Evolutionary conservation across 2,888 invertebrate genomes (phyloP), one percentile per base, ranked within the genome.

Genomic region (Drosophila monieri): DNA sequence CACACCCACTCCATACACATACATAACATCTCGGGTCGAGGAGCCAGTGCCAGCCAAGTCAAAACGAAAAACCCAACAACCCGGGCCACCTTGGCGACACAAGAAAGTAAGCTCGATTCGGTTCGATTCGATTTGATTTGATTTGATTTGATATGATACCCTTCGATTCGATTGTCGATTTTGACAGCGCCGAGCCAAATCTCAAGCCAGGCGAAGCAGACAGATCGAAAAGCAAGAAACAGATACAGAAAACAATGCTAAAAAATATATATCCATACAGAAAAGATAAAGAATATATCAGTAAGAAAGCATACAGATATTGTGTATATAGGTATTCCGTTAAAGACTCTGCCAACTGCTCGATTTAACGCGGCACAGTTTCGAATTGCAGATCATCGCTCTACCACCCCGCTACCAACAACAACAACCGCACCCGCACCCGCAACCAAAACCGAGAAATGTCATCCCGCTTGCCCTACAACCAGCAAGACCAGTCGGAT

Each of bases 311-410:
- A 58, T 58, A 73, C 35, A 37, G 69, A 71, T 68, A 76, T 75
- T 77, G 77, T 85, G 76, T 85, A 65, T 65, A 76, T 86, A 83
- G 78, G 87, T 88, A 83, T 86, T 74, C 76, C 80, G 85, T 62
- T 18, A 15, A 80, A 65, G 73, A 12, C 35, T 72, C 68, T 73
- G 70, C 61, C 74, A 69, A 87, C 75, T 76, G 88, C 74, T 88
- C 87, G 88, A 89, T 88, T 88, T 90, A 90, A 89, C 85, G 86
- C 80, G 85, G 90, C 85, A 89, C 85, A 90, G 90, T 90, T 90
- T 90, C 81, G 85, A 88, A 83, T 89, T 89, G 78, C 89, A 89
- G 89, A 90, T 89, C 73, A 59, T 71, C 73, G 54, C 64, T 14
- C 64, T 14, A 32, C 21, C 9, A 5, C 43, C 21, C 21, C 4